Evolutionary conservation across 2,888 invertebrate genomes (phyloP).

Genomic region (Epistrophella euchroma): DNA sequence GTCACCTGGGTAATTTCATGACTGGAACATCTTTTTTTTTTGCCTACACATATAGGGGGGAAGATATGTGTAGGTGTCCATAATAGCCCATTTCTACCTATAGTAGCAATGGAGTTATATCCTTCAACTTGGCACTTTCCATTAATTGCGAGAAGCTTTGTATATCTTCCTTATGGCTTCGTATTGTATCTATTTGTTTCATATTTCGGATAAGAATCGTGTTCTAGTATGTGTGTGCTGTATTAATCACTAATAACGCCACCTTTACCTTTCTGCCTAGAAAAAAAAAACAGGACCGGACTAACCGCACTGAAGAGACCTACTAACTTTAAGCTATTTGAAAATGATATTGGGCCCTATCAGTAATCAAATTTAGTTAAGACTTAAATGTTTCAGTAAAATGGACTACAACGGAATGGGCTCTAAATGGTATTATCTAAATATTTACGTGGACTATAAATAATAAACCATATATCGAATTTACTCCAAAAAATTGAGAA

Average conservation of each 20-base stretch:
- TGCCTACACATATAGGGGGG: not conserved
- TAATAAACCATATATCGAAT: no score
- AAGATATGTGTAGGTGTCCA: slow-evolving; percentile 4
- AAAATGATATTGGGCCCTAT: no score
- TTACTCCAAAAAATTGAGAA: no score
- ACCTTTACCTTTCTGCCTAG: not conserved
- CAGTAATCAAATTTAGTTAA: no score
- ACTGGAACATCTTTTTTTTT: not conserved
- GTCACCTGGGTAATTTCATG: slow-evolving; percentile 34
- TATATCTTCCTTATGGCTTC: slow-evolving; percentile 25
- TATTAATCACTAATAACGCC: slow-evolving; percentile 24
- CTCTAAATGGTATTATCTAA: no score
- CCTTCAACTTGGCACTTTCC: slow-evolving; percentile 44
- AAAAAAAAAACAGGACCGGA: not conserved
- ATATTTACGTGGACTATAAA: no score
- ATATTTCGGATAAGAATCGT: slow-evolving; percentile 24
- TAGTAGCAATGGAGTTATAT: not conserved
- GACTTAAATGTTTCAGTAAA: no score
- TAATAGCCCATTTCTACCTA: slow-evolving; percentile 14
- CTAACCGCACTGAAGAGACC: not conserved
- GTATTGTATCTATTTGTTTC: slow-evolving; percentile 33
- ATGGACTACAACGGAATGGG: no score
- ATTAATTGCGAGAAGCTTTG: slow-evolving; percentile 47
- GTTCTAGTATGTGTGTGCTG: slow-evolving; percentile 17
- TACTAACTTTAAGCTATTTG: no score